Evolutionary conservation across 2,888 invertebrate species (phyloP), one percentile per base, ranked within the genome.

Genomic region (Volucella zonaria): DNA sequence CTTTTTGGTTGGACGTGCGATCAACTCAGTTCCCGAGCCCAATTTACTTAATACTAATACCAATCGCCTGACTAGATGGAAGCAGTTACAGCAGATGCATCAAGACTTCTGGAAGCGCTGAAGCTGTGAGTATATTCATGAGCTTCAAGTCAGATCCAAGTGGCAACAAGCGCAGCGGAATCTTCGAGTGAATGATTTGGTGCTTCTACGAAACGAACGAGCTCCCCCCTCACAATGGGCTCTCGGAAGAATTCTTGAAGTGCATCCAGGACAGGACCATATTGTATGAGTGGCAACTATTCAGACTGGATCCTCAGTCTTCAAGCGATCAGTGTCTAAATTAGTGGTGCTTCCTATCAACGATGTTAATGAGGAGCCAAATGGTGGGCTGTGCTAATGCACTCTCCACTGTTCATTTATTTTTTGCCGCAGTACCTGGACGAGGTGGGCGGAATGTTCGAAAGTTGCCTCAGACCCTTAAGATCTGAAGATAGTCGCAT

Each of bases 371-470:
- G 51, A n/a, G 12, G 68, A 68, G 8, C 14, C 68, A 66, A 15
- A 67, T 51, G 49, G 59, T 77, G 77, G 61, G 77, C 54, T 52
- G 68, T 18, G n/a, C 18, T 23, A 58, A 58, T 14, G 1, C 38
- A 1, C 56, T 56, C 8, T 15, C 15, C 15, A 52, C 15, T 52
- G 15, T 18, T 52, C 11, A 68, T 47, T 40, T n/a, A 58, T 18
- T 11, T 58, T 59, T 59, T 42, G 71, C 38, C 45, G 61, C 68
- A 58, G 15, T 56, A 58, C n/a, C 43, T 71, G 56, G 76, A 66
- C 54, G 66, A 66, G 76, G 76, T 76, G 67, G 67, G 67, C 67
- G 76, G 67, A 59, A 71, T 71, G 71, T 71, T 71, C 12, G 23
- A 18, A 52, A 68, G 66, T 66, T 31, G 31, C 6, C 6, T 1